These are phyloP conservation scores for Bilobella aurantiaca DNA, from an alignment of 1,140 invertebrate species.

Conservation along the genomic window DNA sequence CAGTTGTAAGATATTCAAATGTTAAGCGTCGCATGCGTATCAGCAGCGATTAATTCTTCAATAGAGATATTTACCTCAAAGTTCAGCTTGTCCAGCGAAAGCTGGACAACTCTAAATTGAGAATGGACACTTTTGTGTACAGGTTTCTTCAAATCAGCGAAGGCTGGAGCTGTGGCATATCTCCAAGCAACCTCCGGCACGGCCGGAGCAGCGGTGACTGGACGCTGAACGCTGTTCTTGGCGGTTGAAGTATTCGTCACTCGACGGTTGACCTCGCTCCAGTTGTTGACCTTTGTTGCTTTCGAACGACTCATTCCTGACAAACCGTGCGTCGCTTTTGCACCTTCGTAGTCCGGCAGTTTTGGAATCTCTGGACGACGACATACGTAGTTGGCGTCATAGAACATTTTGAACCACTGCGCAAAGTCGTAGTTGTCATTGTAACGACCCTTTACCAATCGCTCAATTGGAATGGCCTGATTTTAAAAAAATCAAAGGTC, in stretches of 20 bases:
- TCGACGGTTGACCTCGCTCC: background rate
- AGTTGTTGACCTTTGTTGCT: background rate
- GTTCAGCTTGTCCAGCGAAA: background rate
- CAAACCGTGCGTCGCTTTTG: background rate
- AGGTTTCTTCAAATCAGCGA: too few species aligned
- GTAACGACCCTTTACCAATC: background rate
- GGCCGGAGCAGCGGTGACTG: background rate
- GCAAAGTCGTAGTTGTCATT: slow-evolving; percentile 5
- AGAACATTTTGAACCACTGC: slow-evolving; percentile 4
- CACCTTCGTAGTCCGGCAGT: background rate
- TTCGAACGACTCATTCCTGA: background rate
- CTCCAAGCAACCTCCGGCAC: background rate
- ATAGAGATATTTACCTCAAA: background rate
- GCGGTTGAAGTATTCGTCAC: background rate
- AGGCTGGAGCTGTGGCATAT: background rate
- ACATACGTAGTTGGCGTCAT: background rate
- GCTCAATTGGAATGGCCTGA: slow-evolving; percentile 1
- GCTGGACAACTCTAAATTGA: too few species aligned
- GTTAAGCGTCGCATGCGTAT: too few species aligned
- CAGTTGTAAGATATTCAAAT: too few species aligned
- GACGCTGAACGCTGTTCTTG: background rate
- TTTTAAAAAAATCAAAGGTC: background rate
- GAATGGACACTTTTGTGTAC: too few species aligned
- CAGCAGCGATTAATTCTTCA: too few species aligned
- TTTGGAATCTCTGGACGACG: background rate